Percentiles rank a stretch among this genome's conserved stretches.
These are phyloP conservation scores for Chloebia gouldiae DNA, from an alignment of 2,113 vertebrate genomes.

Conservation along the genomic window DNA sequence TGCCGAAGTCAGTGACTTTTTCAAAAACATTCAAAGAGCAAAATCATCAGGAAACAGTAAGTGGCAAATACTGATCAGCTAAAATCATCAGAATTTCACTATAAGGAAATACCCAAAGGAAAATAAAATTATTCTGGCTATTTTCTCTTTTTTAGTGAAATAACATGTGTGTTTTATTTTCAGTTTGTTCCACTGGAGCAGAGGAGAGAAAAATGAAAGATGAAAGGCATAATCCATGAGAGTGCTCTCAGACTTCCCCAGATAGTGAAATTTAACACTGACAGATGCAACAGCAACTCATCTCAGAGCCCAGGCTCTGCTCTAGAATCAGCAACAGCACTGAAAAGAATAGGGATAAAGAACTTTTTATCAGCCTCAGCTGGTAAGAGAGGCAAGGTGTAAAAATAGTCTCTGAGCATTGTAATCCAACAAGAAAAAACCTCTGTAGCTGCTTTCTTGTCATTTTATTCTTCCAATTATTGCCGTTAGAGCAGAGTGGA, in stretches of 20 bases:
- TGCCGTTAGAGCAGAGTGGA: neutral
- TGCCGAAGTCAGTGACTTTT: neutral
- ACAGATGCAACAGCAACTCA: slow-evolving; percentile 9
- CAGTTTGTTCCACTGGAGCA: neutral
- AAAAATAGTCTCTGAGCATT: neutral
- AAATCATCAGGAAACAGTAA: neutral
- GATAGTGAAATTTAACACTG: slow-evolving; percentile 7
- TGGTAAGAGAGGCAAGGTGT: neutral
- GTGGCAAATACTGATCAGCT: neutral
- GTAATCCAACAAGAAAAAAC: neutral
- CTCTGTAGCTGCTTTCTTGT: neutral
- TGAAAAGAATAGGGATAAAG: neutral
- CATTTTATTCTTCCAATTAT: neutral
- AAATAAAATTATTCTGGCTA: neutral
- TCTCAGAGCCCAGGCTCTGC: neutral
- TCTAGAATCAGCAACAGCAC: neutral
- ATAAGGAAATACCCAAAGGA: neutral
- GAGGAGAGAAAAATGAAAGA: slow-evolving; percentile 1
- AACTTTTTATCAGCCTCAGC: neutral
- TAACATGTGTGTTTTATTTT: slow-evolving; percentile 3
- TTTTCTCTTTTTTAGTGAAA: neutral
- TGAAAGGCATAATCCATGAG: neutral
- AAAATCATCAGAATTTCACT: slow-evolving; percentile 3
- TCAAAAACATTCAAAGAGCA: neutral
- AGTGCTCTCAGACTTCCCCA: neutral